Evolutionary conservation across 2,797 vertebrate species (phyloP).

Genomic region (Chaetophractus vellerosus): DNA sequence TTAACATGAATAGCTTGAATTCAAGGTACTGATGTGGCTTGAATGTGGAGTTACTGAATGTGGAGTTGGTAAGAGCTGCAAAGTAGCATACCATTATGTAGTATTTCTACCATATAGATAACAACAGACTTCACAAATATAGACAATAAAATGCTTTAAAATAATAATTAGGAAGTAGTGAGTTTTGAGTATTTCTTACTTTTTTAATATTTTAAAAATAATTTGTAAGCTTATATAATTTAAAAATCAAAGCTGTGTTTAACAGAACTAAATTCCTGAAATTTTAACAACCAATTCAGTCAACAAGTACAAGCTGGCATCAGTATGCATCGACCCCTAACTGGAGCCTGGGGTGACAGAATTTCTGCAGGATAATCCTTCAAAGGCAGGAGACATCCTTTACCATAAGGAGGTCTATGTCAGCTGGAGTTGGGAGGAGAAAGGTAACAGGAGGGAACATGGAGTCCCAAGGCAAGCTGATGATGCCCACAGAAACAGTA

Average conservation of each 20-base stretch:
- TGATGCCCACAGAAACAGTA: background rate
- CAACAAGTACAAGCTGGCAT: background rate
- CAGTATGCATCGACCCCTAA: background rate
- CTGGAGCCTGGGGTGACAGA: background rate
- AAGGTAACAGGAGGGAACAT: background rate
- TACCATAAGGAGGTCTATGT: background rate
- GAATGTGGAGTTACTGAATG: background rate
- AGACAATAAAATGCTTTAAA: background rate
- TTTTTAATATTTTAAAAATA: background rate
- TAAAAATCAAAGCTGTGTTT: slow-evolving; percentile 27
- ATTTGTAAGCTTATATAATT: background rate
- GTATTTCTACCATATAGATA: background rate
- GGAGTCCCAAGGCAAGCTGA: background rate
- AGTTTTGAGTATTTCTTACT: background rate
- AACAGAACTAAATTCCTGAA: slow-evolving; percentile 35
- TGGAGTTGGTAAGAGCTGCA: background rate
- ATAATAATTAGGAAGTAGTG: background rate
- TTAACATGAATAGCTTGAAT: background rate
- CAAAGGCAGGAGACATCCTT: background rate
- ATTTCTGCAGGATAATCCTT: background rate
- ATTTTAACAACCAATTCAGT: background rate
- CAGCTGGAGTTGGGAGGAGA: background rate
- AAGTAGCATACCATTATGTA: background rate
- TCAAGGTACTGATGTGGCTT: no score
- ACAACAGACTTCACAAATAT: background rate